Evolutionary conservation across 2,797 vertebrate species (phyloP), one percentile per base, ranked within the genome.

Genomic region (Orientallactaga sibirica): DNA sequence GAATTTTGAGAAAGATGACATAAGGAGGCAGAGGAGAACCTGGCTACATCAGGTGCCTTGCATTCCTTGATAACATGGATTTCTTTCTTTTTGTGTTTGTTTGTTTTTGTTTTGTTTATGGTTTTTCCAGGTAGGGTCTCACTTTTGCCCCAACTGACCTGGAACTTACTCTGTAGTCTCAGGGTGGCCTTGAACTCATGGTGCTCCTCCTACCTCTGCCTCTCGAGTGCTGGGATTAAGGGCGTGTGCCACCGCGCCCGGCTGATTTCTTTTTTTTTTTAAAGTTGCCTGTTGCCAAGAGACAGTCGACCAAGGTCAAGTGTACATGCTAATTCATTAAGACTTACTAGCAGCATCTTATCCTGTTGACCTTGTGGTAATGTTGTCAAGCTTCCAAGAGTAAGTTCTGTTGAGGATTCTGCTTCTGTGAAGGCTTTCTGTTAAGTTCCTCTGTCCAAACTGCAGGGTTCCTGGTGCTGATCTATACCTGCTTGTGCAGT

Each of bases 271-370:
- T 76, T 66, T 75, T 81, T 82, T 20, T 89, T 76, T 79, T 84
- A 58, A 33, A 77, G 27, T 70, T 86, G 25, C 66, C 24, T 3
- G 80, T 97, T 96, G 93, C 95, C 95, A 79, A 41, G 94, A 93
- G 58, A 97, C 95, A 33, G 0, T 81, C 90, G 90, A 92, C 83
- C 73, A 93, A 95, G 90, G 80, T 95, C 95, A 93, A 74, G 41
- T 87, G 33, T 61, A 79, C 84, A 37, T 94, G 43, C 71, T 95
- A 88, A 95, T 95, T 97, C 91, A 88, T 97, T 96, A 96, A 97
- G 92, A 62, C 88, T 94, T 88, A 79, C 92, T 95, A 93, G 66
- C 82, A 89, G 48, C 88, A 48, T 82, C 94, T 96, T 84, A 78
- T 68, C 90, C 86, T 25, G 2, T 83, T 93, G 66, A 92, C 95